Evolutionary conservation across 2,113 vertebrate genomes (phyloP).

Genomic region (Psettodes erumei): DNA sequence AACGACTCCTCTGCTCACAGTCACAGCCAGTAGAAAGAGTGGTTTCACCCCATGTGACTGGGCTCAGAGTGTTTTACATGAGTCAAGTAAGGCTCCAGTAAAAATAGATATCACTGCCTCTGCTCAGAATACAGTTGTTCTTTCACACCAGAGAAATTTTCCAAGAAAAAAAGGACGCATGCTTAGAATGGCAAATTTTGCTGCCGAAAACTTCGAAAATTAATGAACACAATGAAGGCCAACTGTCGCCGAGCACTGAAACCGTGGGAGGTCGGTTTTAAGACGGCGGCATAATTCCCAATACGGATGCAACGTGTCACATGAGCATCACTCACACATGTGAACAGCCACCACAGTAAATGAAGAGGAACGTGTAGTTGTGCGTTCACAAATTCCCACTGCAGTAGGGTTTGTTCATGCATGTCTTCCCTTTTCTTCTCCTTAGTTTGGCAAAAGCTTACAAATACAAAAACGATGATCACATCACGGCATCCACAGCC

Average conservation of each 20-base stretch:
- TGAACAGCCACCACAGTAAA: background rate
- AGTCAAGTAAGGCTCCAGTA: background rate
- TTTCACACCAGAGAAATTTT: background rate
- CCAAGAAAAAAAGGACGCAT: background rate
- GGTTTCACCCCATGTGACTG: background rate
- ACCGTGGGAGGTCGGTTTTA: background rate
- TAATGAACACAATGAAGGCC: background rate
- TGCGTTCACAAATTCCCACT: no score
- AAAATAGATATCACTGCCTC: background rate
- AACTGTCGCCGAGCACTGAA: no score
- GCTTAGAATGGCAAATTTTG: slow-evolving; percentile 1
- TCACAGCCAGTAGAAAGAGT: background rate
- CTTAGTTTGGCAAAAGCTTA: background rate
- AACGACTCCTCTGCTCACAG: background rate
- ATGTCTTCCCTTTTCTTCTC: no score
- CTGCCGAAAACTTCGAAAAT: background rate
- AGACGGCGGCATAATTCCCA: background rate
- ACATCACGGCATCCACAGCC: no score
- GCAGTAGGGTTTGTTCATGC: no score
- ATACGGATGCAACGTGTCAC: background rate
- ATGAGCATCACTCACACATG: background rate
- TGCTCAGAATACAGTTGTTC: background rate
- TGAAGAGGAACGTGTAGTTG: no score
- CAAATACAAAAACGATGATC: background rate
- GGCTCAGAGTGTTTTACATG: background rate